Percentiles rank a stretch among this genome's conserved stretches.
phyloP scores from a whole-genome alignment of 1,140 invertebrate species.

The Aphelinus atriplicis region DNA sequence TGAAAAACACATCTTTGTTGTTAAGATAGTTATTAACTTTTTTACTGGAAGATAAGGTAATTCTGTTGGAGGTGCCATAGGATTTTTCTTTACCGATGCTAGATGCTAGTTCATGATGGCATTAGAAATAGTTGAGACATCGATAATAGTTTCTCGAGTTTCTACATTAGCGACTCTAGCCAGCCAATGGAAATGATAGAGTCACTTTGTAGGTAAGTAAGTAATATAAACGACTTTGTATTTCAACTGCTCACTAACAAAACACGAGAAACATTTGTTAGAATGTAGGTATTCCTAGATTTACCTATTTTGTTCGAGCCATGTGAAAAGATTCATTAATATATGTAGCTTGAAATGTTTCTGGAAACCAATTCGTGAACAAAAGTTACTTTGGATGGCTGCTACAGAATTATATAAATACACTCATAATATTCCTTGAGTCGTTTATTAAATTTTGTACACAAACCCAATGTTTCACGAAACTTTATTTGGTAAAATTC shows the following conservation, averaged over 20 bases:
- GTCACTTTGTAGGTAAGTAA: too few species aligned
- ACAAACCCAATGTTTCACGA: not conserved
- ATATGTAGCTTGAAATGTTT: too few species aligned
- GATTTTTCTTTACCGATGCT: constrained; percentile 1
- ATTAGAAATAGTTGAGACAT: not conserved
- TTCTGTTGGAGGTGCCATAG: constrained; percentile 2
- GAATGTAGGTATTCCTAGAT: too few species aligned
- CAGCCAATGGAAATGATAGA: too few species aligned
- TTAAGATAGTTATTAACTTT: constrained; percentile 12
- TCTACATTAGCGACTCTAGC: constrained; percentile 10
- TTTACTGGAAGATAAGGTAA: not conserved
- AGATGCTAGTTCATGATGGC: not conserved
- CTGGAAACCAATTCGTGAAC: too few species aligned
- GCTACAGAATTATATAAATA: constrained; percentile 10
- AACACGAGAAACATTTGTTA: too few species aligned
- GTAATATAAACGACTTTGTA: too few species aligned
- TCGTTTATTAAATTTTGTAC: constrained; percentile 7
- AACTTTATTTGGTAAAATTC: constrained; percentile 21
- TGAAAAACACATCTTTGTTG: not conserved
- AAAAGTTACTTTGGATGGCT: not conserved
- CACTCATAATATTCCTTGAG: not conserved
- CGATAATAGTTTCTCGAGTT: constrained; percentile 8
- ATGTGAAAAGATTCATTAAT: too few species aligned
- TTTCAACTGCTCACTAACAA: too few species aligned
- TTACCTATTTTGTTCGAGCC: too few species aligned